phyloP scores from a whole-genome alignment of 2,113 vertebrate species.

The Epinephelus cyanopodus region DNA sequence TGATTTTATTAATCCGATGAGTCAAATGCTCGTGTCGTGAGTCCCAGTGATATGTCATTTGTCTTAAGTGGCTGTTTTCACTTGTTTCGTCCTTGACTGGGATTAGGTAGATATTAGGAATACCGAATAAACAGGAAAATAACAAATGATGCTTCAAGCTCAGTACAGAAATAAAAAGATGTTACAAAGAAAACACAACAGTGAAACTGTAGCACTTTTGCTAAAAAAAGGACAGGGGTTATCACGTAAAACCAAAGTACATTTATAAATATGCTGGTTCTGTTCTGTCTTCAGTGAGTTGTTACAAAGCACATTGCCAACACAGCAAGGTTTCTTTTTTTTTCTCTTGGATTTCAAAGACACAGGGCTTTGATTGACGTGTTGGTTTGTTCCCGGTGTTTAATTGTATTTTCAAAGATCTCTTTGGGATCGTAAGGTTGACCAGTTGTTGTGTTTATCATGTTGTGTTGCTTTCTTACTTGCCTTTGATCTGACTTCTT shows the following conservation, averaged over 20 bases:
- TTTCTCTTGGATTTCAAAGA: constrained; percentile 47
- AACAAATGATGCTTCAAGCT: constrained; percentile 25
- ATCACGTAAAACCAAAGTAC: constrained; percentile 58
- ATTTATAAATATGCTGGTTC: constrained; percentile 63
- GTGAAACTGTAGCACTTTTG: neutral
- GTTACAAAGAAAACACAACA: constrained; percentile 40
- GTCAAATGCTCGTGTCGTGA: constrained; percentile 61
- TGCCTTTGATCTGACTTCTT: constrained; percentile 68
- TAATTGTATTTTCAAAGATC: constrained; percentile 70
- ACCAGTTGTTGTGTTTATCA: constrained; percentile 67
- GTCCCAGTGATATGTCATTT: constrained; percentile 57
- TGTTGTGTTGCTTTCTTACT: constrained; percentile 52
- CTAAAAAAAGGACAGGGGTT: constrained; percentile 50
- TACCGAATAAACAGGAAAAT: constrained; percentile 23
- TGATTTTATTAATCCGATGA: constrained; percentile 80
- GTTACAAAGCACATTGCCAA: constrained; percentile 46
- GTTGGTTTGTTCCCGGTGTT: constrained; percentile 60
- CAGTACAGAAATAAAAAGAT: constrained; percentile 12
- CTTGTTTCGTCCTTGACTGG: constrained; percentile 56
- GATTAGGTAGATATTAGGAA: constrained; percentile 35
- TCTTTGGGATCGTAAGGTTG: constrained; percentile 62
- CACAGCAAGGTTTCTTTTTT: constrained; percentile 17
- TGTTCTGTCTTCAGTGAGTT: constrained; percentile 41
- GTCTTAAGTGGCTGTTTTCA: constrained; percentile 62
- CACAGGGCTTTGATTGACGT: constrained; percentile 53